phyloP scores from a whole-genome alignment of 2,113 vertebrate genomes.

The Rhinolophus ferrumequinum region DNA sequence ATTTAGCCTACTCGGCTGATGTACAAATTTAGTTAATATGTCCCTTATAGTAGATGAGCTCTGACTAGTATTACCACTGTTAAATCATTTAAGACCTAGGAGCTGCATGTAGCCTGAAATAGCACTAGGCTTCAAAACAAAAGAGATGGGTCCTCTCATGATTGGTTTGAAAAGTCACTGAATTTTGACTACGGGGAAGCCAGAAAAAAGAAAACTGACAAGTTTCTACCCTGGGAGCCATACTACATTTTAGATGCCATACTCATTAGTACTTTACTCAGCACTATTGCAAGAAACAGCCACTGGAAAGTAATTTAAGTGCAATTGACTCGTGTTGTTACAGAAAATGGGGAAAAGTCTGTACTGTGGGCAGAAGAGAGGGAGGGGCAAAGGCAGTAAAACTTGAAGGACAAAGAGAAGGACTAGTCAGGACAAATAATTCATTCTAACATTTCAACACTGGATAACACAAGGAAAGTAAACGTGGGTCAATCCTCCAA shows the following conservation, averaged over 20 bases:
- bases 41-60: slow-evolving; percentile 49
- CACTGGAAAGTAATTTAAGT: slow-evolving; percentile 40
- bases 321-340: neutral
- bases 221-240: slow-evolving; percentile 45
- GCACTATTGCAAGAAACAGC: slow-evolving; percentile 40
- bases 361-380: neutral
- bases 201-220: neutral
- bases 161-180: slow-evolving; percentile 40
- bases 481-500: neutral
- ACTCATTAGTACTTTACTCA: slow-evolving; percentile 45
- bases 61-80: slow-evolving; percentile 50
- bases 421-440: neutral
- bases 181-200: neutral
- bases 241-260: neutral
- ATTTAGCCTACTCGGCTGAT: slow-evolving; percentile 46
- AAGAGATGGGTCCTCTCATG: neutral
- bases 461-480: neutral
- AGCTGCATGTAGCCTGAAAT: slow-evolving; percentile 31
- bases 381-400: neutral
- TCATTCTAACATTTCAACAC: slow-evolving; percentile 32
- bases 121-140: slow-evolving; percentile 34
- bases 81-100: slow-evolving; percentile 47
- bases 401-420: slow-evolving; percentile 50
- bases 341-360: slow-evolving; percentile 9
- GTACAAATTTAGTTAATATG: slow-evolving; percentile 45